Evolutionary conservation across 2,797 vertebrate species (phyloP), one percentile per base, ranked within the genome.

Genomic region (Limosa lapponica): DNA sequence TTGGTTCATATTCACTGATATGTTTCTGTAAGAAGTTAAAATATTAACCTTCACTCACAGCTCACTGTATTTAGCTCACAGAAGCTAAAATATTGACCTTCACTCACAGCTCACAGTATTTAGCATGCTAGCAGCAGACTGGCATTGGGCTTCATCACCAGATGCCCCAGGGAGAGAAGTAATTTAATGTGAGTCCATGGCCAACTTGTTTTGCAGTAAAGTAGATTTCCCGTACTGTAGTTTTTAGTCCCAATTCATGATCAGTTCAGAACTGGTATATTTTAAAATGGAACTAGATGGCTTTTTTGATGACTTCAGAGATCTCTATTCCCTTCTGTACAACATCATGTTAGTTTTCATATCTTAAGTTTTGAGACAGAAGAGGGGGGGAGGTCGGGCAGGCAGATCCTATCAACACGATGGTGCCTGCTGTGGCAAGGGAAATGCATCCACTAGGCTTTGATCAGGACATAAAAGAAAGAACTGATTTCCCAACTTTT

Each of bases 181-280:
- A 83, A 90, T 93, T 95, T 92, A 80, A 85, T 67, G 48, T 18
- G 13, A 89, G 30, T 84, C 67, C 30, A 36, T 18, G 36, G 71
- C 67, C 67, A 91, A 67, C 82, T 82, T 96, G 77, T n/a, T 96
- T 89, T 84, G 69, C 65, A 79, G 37, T 89, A 16, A 93, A 87
- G 62, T 72, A 85, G 70, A 86, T 88, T 86, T 95, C 43, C 44
- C 78, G 19, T 58, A 14, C 61, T 86, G 15, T 83, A 77, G 7
- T 43, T 91, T 93, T 70, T 69, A 71, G 69, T 88, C 72, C 52
- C 22, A 78, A 36, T 64, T 95, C 71, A 48, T 41, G 37, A 89
- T 80, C 58, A 67, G 24, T 86, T 77, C 70, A 70, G 51, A 94
- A 59, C 39, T 65, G 39, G 44, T 69, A 41, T 80, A 65, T 90